phyloP scores from a whole-genome alignment of 2,113 vertebrate genomes.

The Cyprinodon brontotheroides region DNA sequence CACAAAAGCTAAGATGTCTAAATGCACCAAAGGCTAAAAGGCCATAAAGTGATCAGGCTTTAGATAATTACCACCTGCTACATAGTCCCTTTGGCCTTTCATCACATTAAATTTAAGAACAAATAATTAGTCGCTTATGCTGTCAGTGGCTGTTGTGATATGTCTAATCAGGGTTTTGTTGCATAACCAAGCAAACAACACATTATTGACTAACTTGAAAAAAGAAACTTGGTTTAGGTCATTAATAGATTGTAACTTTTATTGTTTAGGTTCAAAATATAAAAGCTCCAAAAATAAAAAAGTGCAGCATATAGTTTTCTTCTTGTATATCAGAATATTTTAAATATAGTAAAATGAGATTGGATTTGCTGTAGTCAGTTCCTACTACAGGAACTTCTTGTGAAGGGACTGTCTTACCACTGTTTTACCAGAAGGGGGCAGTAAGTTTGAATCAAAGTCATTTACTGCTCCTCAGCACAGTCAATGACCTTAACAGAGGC shows the following conservation, averaged over 20 bases:
- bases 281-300: not conserved
- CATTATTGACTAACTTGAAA: no score
- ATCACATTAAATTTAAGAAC: no score
- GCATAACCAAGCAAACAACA: no score
- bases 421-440: slow-evolving; percentile 44
- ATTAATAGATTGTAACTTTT: not conserved
- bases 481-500: not conserved
- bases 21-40: no score
- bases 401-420: slow-evolving; percentile 7
- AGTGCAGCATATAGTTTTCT: no score
- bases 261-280: not conserved
- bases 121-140: no score
- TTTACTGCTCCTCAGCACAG: not conserved
- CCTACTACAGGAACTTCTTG: not conserved
- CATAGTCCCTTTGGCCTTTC: no score
- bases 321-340: not conserved
- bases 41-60: no score
- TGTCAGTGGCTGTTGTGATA: no score
- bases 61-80: no score
- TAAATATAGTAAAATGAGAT: not conserved
- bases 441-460: not conserved
- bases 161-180: no score
- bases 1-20: no score
- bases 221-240: not conserved
- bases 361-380: not conserved